phyloP scores from a whole-genome alignment of 2,888 invertebrate species.

The Drosophila hamatofila region DNA sequence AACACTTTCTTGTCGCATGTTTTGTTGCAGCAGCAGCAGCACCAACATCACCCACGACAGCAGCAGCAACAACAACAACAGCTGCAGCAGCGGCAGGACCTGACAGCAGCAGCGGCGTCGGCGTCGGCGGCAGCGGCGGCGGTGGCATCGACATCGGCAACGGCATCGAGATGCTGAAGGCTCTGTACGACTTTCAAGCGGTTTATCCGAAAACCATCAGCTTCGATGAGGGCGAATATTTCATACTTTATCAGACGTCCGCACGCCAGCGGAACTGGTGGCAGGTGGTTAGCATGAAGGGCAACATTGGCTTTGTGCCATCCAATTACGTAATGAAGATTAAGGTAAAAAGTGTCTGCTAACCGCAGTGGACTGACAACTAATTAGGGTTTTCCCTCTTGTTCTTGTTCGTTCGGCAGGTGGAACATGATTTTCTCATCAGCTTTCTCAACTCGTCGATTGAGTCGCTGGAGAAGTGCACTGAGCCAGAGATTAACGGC shows the following conservation, averaged over 20 bases:
- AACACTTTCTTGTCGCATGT: slow-evolving; percentile 8
- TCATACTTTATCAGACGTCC: slow-evolving; percentile 91
- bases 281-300: slow-evolving; percentile 93
- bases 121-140: background rate
- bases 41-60: slow-evolving; percentile 52
- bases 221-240: slow-evolving; percentile 92
- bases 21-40: slow-evolving; percentile 42
- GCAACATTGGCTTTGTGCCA: slow-evolving; percentile 93
- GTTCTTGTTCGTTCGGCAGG: slow-evolving; percentile 85
- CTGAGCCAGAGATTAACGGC: slow-evolving; percentile 84
- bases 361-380: background rate
- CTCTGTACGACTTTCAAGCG: slow-evolving; percentile 93
- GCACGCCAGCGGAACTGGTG: slow-evolving; percentile 94
- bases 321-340: slow-evolving; percentile 93
- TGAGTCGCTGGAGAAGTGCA: slow-evolving; percentile 86
- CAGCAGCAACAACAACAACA: slow-evolving; percentile 22
- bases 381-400: background rate
- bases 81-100: slow-evolving; percentile 13
- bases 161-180: slow-evolving; percentile 91
- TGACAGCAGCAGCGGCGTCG: slow-evolving; percentile 1
- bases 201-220: slow-evolving; percentile 93
- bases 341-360: slow-evolving; percentile 86
- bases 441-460: slow-evolving; percentile 91
- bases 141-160: slow-evolving; percentile 37
- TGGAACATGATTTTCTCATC: slow-evolving; percentile 90